Base-by-base conservation (phyloP, 2,113 vertebrate species). In the Tetraodon nigroviridis region DNA sequence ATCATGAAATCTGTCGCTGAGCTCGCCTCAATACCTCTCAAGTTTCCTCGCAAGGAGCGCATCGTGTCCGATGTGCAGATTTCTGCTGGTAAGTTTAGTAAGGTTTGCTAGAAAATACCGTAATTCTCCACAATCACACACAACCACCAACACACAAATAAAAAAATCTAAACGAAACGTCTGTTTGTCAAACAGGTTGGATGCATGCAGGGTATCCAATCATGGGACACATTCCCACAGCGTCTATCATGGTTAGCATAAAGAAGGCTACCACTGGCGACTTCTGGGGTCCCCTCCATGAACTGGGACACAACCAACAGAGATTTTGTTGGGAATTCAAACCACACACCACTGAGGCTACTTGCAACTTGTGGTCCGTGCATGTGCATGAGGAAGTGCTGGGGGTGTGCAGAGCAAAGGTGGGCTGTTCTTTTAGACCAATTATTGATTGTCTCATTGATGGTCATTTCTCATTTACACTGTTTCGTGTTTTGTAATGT, bases 331-430 rank as follows among this genome's bases (percentile, higher is more conserved):
- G 92, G 93, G 89, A 92, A 60, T 92, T 94, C 64, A 75, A 61
- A 3, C 47, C 85, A 7, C 79, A 93, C 55, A 92, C 90, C 53
- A 91, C 86, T 0, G 92, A 94, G 69, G 85, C 89, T 16, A 92
- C 90, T 1, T 93, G 90, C 78, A 94, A 93, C 74, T 84, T 95
- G 68, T 94, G 92, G 92, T 86, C 90, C 1, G 69, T 93, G 64
- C 93, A 90, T 21, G 75, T 92, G 51, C 80, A 90, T 3, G 88
- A 92, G 71, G 74, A 67, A 0, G 79, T 89, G 47, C 73, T 92
- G 21, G 73, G 75, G 0, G 16, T 89, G 32, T 20, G 84, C 14
- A 80, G 87, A n/a, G 55, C 8, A 1, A 55, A 67, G 83, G 86
- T 87, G 24, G 52, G 3, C 1, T 12, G 53, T 62, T 1, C 1